Evolutionary conservation across 1,140 invertebrate genomes (phyloP).

Genomic region (Rhyacophila brunnea): DNA sequence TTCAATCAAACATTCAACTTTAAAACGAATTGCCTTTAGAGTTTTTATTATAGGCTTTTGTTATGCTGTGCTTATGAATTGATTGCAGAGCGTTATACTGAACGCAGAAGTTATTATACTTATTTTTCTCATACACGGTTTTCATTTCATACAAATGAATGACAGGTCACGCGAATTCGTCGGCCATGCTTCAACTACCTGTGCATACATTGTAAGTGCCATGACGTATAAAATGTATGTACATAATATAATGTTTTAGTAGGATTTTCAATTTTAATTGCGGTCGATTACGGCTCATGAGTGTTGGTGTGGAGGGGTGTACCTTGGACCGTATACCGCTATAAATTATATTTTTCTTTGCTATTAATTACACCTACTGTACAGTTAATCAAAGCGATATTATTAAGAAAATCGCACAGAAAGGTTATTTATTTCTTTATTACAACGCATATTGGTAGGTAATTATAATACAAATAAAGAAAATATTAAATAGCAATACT

Average conservation of each 20-base stretch:
- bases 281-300: constrained; percentile 6
- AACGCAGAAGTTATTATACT: constrained; percentile 1
- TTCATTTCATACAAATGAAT: constrained; percentile 6
- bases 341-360: constrained; percentile 21
- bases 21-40: too few relatives aligned
- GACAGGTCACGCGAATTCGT: constrained; percentile 9
- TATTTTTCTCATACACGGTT: constrained; percentile 1
- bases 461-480: too few relatives aligned
- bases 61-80: background rate
- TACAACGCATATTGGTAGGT: too few relatives aligned
- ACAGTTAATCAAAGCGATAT: background rate
- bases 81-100: background rate
- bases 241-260: constrained; percentile 5
- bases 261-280: constrained; percentile 18
- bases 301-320: background rate
- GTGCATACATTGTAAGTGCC: background rate
- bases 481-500: too few relatives aligned
- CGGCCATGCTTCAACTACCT: constrained; percentile 1
- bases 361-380: constrained; percentile 14
- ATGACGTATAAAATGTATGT: background rate
- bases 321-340: constrained; percentile 5
- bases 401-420: too few relatives aligned
- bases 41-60: background rate
- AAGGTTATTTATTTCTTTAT: too few relatives aligned
- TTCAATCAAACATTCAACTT: too few relatives aligned